Evolutionary conservation across 2,113 vertebrate genomes (phyloP).

Genomic region (Deroptyus accipitrinus): DNA sequence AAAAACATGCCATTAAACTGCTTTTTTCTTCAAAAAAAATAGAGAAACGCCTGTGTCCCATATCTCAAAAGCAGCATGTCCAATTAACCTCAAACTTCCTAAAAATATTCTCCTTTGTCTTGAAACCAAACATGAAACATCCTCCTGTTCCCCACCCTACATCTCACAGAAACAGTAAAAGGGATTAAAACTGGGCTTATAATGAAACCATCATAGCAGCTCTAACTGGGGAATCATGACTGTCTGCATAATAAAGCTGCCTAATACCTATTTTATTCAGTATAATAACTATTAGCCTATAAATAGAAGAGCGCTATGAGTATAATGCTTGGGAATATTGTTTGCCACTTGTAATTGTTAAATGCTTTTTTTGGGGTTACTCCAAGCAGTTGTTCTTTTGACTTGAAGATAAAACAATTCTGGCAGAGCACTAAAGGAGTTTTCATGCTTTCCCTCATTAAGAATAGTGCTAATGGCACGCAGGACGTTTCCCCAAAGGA

Average conservation of each 20-base stretch:
- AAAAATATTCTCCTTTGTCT: slow-evolving; percentile 65
- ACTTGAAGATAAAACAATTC: slow-evolving; percentile 78
- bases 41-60: neutral
- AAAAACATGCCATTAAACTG: slow-evolving; percentile 6
- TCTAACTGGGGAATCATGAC: neutral
- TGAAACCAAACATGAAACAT: slow-evolving; percentile 65
- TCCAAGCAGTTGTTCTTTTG: slow-evolving; percentile 78
- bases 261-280: slow-evolving; percentile 54
- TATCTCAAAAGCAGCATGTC: slow-evolving; percentile 57
- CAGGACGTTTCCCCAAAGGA: slow-evolving; percentile 75
- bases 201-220: neutral
- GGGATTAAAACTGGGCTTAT: neutral
- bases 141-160: slow-evolving; percentile 43
- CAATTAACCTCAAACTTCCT: slow-evolving; percentile 67
- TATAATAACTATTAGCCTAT: slow-evolving; percentile 61
- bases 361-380: slow-evolving; percentile 75
- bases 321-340: slow-evolving; percentile 71
- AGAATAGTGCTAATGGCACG: slow-evolving; percentile 73
- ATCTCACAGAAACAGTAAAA: slow-evolving; percentile 15
- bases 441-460: slow-evolving; percentile 76
- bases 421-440: slow-evolving; percentile 77
- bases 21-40: slow-evolving; percentile 10
- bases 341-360: slow-evolving; percentile 70
- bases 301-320: slow-evolving; percentile 60
- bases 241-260: slow-evolving; percentile 31